Evolutionary conservation across 2,797 vertebrate species (phyloP), one percentile per base, ranked within the genome.

Genomic region (Molossus alvarezi): DNA sequence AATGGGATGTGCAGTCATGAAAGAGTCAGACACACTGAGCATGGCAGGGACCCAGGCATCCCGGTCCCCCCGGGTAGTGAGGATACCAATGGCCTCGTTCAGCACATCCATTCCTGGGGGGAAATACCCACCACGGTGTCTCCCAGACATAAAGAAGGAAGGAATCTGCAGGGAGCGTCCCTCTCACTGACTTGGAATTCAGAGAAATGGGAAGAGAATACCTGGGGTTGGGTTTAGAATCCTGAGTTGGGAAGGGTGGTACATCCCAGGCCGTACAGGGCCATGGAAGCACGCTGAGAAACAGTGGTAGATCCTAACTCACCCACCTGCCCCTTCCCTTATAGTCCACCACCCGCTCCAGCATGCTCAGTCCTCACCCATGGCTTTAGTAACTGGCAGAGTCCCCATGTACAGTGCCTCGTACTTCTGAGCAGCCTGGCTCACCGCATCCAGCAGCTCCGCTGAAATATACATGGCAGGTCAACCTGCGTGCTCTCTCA

Each of bases 41-140:
- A 99, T 98, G 3, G 98, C 98, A 0, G 99, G 98, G 2, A 98
- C 98, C 99, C 99, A 99, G 95, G 98, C 97, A 11, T 99, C 99
- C 95, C 88, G 98, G 93, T 99, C 99, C 0, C 98, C 99, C 13
- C 98, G 98, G 95, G 98, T 98, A 88, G 98, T 98, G 98, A 99
- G 98, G 97, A 98, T 99, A 96, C 99, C 99, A 1, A 99, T 99
- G n/a, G 99, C 99, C 91, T 99, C 98, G 64, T 99, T 99, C 97
- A 99, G 88, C 89, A 99, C 99, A 89, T 99, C 99, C 99, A 99
- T 99, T 76, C 99, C 99, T 99, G 96, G 2, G 64, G 51, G n/a
- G 65, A 97, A 21, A 97, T 41, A 48, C 79, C 25, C 69, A 94
- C 14, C 53, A 25, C 60, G 29, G 18, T 88, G 33, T 87, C 91